These are phyloP conservation scores for Nylanderia fulva DNA, from an alignment of 1,140 invertebrate genomes.

Conservation along the genomic window DNA sequence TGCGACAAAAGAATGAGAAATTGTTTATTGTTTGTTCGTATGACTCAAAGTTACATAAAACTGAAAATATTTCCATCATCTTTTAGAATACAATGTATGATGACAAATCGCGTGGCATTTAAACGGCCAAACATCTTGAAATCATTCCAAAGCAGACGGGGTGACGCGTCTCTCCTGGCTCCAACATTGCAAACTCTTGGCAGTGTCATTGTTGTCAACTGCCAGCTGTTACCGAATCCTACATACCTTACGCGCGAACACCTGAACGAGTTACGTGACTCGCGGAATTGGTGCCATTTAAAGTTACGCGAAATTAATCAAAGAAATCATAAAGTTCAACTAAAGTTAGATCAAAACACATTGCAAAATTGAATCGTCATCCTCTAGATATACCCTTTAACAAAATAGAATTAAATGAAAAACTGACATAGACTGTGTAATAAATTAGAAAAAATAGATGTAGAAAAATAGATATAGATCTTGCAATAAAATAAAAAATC, in stretches of 20 bases:
- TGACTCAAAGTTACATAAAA: conserved; percentile 31
- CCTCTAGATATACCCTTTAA: no score
- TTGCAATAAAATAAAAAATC: background rate
- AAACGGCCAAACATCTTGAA: conserved; percentile 49
- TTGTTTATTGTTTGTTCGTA: background rate
- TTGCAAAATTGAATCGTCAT: background rate
- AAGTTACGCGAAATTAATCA: background rate
- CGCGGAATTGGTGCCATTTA: background rate
- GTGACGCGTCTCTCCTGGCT: conserved; percentile 43
- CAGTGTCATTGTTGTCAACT: conserved; percentile 44
- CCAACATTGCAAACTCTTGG: conserved; percentile 51
- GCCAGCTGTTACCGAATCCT: conserved; percentile 56
- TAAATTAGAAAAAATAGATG: no score
- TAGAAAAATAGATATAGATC: no score
- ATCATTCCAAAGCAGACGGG: conserved; percentile 59
- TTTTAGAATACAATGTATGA: background rate
- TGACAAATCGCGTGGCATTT: conserved; percentile 54
- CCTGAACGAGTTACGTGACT: conserved; percentile 19
- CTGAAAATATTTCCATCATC: conserved; percentile 13
- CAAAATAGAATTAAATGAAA: no score
- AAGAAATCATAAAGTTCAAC: background rate
- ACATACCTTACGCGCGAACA: conserved; percentile 9
- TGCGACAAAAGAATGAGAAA: background rate
- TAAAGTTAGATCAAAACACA: background rate
- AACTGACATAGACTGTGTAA: no score